Evolutionary conservation across 2,113 vertebrate species (phyloP), one percentile per base, ranked within the genome.

Genomic region (Varanus salvator): DNA sequence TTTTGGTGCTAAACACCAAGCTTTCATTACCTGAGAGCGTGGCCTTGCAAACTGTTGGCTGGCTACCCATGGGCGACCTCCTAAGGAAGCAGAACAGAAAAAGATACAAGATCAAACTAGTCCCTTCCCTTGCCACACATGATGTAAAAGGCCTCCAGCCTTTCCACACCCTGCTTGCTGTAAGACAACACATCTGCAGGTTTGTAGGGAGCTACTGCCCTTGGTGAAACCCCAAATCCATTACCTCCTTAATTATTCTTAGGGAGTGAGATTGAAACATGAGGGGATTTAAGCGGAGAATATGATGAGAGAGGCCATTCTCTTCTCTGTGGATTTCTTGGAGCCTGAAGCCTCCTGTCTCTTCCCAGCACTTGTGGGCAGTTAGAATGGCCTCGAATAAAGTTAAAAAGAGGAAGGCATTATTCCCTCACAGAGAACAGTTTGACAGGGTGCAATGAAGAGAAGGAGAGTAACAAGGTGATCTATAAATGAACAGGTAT

Each of bases 41-140:
- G 96, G 98, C 98, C 97, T 97, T 98, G 97, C 98, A 98, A 95
- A 98, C 97, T 12, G 98, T 97, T 92, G 98, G 97, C 95, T 98
- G 98, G 94, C 97, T 97, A 84, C 97, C 97, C 95, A 98, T 95
- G 88, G 98, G 98, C 87, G 98, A 98, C 96, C 98, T 97, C 97
- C 98, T 99, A 98, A 94, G 97, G 50, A 50, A 38, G 23, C 23
- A 71, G 48, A 85, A 69, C 88, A 94, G 84, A 81, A 14, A 34
- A 81, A 81, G 77, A 74, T 87, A 66, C 75, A 50, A 29, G 17
- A 48, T 91, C 84, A 92, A 48, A 80, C 52, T 50, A 21, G 44
- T 0, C 34, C 14, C 31, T 84, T 50, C 15, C 15, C 23, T 85
- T 84, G 7, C 57, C 14, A 19, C 72, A 77, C 29, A 31, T 17